Conservation (phyloP, 2,113 vertebrate genomes). For the Oceanodroma tethys region DNA sequence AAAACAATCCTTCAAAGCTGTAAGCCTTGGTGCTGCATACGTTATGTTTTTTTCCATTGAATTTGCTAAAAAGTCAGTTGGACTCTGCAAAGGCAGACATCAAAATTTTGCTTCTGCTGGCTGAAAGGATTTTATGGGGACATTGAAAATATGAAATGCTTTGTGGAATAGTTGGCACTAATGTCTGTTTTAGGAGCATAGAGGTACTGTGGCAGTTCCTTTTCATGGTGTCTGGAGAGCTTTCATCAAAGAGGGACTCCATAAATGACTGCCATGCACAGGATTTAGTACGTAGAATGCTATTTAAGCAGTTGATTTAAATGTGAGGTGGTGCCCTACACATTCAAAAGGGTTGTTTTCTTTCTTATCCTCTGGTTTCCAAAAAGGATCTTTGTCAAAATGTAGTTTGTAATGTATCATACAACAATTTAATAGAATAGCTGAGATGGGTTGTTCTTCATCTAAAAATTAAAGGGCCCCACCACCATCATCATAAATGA, state of each 20-base stretch:
- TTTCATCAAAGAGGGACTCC: background rate
- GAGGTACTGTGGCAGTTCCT: background rate
- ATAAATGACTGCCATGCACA: background rate
- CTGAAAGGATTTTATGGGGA: slow-evolving; percentile 13
- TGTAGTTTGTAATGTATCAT: background rate
- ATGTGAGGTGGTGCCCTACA: background rate
- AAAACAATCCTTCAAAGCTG: background rate
- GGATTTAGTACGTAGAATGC: background rate
- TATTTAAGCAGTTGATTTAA: background rate
- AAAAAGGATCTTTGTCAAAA: background rate
- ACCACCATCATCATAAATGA: background rate
- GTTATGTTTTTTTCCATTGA: background rate
- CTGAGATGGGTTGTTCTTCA: background rate
- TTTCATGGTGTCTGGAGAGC: background rate
- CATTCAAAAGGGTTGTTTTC: background rate
- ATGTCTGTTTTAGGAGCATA: background rate
- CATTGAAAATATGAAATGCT: background rate
- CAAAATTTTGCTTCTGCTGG: background rate
- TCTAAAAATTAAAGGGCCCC: slow-evolving; percentile 14
- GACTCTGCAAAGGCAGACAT: background rate
- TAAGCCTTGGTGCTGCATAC: background rate
- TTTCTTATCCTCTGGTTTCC: background rate
- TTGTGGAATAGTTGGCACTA: background rate
- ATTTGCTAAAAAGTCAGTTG: background rate
- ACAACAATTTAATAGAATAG: background rate